Evolutionary conservation across 2,113 vertebrate genomes (phyloP), one percentile per base, ranked within the genome.

Genomic region (Festucalex cinctus): DNA sequence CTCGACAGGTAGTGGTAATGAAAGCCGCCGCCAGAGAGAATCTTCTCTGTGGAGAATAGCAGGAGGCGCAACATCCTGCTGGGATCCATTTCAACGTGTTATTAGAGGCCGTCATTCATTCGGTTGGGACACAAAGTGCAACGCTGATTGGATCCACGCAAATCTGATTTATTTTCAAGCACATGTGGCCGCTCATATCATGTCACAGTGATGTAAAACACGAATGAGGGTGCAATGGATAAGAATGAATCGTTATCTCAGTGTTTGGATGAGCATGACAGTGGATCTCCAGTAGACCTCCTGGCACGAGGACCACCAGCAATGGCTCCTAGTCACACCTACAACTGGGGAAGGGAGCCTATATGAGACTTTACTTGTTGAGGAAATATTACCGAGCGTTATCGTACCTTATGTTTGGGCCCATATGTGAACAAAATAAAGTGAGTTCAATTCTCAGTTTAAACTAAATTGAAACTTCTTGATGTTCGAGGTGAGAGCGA

Each of bases 21-120:
- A 84, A 81, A 81, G 80, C 37, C 39, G 61, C 65, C 69, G 32
- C 66, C 72, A 36, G 26, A 68, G 69, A 68, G 70, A 60, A 60
- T 56, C 66, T 81, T 10, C 67, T 81, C 46, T 72, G 73, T 83
- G 69, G 66, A 83, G 79, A 80, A 79, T 68, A 85, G 81, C 69
- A 66, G 79, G 80, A 75, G 69, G 80, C 48, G 39, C 19, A 1
- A 54, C 22, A 36, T 61, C 77, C 74, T 49, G 66, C 83, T 81
- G 82, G 70, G 76, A 83, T 82, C 71, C 58, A 83, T 81, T 86
- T 83, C 77, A 82, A 37, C 61, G 8, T 58, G 70, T 80, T 83
- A 84, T 85, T 76, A 80, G 76, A 82, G 74, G 65, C 63, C 9
- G 68, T 80, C 76, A 75, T 67, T 84, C 80, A 80, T 41, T 66